phyloP scores from a whole-genome alignment of 2,113 vertebrate species.

The Hemichromis elongatus region DNA sequence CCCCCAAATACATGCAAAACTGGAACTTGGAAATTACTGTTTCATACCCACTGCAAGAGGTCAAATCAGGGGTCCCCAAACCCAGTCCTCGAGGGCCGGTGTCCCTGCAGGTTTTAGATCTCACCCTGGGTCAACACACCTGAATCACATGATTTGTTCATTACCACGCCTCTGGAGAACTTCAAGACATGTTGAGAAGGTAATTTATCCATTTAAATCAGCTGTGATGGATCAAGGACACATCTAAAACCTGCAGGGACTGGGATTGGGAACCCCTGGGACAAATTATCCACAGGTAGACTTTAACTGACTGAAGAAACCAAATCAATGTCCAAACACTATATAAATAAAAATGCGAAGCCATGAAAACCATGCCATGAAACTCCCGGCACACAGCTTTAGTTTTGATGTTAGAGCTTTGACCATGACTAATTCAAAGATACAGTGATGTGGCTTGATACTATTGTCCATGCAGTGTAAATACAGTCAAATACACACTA shows the following conservation, averaged over 20 bases:
- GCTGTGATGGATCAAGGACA: no score
- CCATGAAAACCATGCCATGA: neutral
- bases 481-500: neutral
- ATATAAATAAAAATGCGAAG: neutral
- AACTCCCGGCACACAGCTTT: neutral
- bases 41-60: neutral
- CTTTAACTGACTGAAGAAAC: neutral
- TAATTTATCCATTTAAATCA: no score
- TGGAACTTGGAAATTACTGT: neutral
- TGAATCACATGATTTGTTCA: no score
- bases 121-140: no score
- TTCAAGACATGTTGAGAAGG: no score
- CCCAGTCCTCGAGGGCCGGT: no score
- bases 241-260: no score
- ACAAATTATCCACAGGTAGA: neutral
- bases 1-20: neutral
- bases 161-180: no score
- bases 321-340: neutral
- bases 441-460: neutral
- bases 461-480: neutral
- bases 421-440: neutral
- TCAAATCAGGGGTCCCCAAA: no score
- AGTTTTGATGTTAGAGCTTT: neutral
- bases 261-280: no score
- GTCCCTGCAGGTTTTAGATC: no score